Evolutionary conservation across 1,140 invertebrate species (phyloP).

Genomic region (Conopomorpha cramerella): DNA sequence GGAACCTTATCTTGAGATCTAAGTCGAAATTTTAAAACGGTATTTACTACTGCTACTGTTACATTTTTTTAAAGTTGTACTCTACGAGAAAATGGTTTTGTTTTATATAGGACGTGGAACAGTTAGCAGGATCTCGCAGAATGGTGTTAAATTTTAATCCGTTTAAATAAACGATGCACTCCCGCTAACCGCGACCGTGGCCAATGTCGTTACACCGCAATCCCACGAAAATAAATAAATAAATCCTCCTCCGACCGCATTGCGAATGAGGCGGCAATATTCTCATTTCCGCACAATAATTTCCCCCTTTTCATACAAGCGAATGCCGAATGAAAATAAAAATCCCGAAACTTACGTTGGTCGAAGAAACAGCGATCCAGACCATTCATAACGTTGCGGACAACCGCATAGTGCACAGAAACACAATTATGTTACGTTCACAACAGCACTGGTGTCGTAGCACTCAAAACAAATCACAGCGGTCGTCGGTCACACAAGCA

Average conservation of each 20-base stretch:
- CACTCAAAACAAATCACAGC: conserved; percentile 48
- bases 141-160: no score
- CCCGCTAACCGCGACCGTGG: conserved; percentile 9
- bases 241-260: conserved; percentile 15
- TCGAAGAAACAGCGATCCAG: conserved; percentile 57
- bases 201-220: conserved; percentile 18
- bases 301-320: no score
- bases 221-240: conserved; percentile 16
- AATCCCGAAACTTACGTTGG: conserved; percentile 48
- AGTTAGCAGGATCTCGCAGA: no score
- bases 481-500: conserved; percentile 33
- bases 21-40: no score
- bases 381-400: conserved; percentile 52
- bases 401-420: conserved; percentile 51
- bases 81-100: no score
- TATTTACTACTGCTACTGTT: no score
- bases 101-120: no score
- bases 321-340: no score
- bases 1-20: no score
- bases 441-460: conserved; percentile 24
- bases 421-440: conserved; percentile 38
- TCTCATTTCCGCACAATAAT: conserved; percentile 15
- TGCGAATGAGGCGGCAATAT: conserved; percentile 9
- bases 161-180: no score
- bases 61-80: no score